phyloP scores from a whole-genome alignment of 35 echinoderm and acorn worm genomes.

The Lytechinus pictus region DNA sequence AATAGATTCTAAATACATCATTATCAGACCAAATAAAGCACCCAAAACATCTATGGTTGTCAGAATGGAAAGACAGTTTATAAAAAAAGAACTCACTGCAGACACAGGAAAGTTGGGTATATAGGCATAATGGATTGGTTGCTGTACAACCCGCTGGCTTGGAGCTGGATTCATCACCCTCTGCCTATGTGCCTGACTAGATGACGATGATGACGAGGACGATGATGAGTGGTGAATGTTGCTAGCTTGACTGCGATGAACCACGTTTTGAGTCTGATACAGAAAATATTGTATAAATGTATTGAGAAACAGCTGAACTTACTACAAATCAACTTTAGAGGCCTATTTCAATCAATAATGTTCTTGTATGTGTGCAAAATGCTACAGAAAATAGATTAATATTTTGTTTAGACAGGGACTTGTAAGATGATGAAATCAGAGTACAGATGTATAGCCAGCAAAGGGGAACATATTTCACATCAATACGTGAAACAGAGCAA shows the following conservation, averaged over 20 bases:
- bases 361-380: too few species aligned
- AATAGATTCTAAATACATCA: background rate
- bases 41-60: background rate
- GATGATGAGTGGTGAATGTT: constrained; percentile 32
- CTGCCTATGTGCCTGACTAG: constrained; percentile 26
- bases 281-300: background rate
- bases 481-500: too few species aligned
- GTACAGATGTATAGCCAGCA: too few species aligned
- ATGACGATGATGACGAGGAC: background rate
- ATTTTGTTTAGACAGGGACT: too few species aligned
- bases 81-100: constrained; percentile 25
- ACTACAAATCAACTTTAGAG: too few species aligned
- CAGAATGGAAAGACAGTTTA: too few species aligned
- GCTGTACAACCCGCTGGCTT: constrained; percentile 62
- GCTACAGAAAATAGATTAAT: too few species aligned
- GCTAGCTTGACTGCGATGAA: constrained; percentile 40
- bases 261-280: constrained; percentile 6
- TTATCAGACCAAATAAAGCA: background rate
- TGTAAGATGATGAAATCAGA: too few species aligned
- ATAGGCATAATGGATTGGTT: constrained; percentile 79
- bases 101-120: constrained; percentile 64
- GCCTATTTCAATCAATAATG: too few species aligned
- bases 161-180: constrained; percentile 67
- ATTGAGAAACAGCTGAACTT: too few species aligned
- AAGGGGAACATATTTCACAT: too few species aligned